These are phyloP conservation scores for Stenolophus ochropezus DNA, from an alignment of 2,888 invertebrate species.

Conservation along the genomic window DNA sequence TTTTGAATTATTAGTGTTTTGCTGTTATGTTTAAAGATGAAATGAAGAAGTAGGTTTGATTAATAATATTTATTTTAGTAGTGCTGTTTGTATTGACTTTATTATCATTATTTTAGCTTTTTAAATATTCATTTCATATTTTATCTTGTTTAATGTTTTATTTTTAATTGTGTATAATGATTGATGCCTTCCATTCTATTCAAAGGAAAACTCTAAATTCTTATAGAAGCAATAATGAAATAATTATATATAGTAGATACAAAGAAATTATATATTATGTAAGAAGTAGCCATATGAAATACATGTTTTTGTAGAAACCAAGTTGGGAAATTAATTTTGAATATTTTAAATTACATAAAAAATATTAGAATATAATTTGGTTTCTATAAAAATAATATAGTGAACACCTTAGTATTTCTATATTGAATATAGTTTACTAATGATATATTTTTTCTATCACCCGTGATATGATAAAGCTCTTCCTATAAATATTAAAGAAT, in stretches of 20 bases:
- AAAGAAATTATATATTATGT: constrained; percentile 56
- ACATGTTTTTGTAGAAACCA: constrained; percentile 55
- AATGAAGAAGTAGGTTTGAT: constrained; percentile 1
- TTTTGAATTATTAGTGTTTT: constrained; percentile 14
- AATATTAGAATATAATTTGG: constrained; percentile 48
- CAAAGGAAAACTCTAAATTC: constrained; percentile 52
- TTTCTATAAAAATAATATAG: constrained; percentile 55
- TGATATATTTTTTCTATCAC: constrained; percentile 72
- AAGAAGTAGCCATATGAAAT: constrained; percentile 54
- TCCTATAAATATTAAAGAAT: constrained; percentile 66
- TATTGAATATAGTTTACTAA: constrained; percentile 60
- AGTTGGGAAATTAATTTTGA: constrained; percentile 6
- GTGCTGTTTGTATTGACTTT: background rate
- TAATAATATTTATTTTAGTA: constrained; percentile 17
- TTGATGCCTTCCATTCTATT: constrained; percentile 60
- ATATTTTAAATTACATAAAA: constrained; percentile 32
- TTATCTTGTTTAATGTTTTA: constrained; percentile 21
- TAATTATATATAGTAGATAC: constrained; percentile 55
- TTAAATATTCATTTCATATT: constrained; percentile 10
- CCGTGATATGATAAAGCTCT: constrained; percentile 71
- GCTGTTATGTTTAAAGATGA: constrained; percentile 10
- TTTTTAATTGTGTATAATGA: constrained; percentile 44
- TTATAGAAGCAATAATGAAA: constrained; percentile 59
- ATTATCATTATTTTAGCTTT: constrained; percentile 23
- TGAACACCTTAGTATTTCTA: constrained; percentile 60